These are phyloP conservation scores for Notarius lentiginosus DNA, from an alignment of 2,113 vertebrate genomes.

Conservation along the genomic window DNA sequence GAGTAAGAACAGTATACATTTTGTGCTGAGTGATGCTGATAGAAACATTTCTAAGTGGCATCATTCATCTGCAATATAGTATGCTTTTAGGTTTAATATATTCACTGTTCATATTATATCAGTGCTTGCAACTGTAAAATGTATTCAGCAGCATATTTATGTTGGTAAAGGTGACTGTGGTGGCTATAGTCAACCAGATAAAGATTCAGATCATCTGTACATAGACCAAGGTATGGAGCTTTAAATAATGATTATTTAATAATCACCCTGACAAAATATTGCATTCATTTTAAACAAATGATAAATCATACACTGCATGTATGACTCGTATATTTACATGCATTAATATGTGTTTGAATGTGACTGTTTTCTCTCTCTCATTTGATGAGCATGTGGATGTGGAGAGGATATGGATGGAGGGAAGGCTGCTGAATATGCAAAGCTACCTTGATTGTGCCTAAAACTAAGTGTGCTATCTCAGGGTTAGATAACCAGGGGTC, in stretches of 20 bases:
- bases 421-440: conserved; percentile 60
- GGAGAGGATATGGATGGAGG: conserved; percentile 9
- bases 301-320: neutral
- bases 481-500: conserved; percentile 48
- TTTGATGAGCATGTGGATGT: conserved; percentile 12
- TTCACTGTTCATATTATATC: neutral
- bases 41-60: neutral
- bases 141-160: neutral
- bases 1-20: no score
- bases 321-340: conserved; percentile 13
- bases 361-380: neutral
- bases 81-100: neutral
- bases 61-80: no score
- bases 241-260: neutral
- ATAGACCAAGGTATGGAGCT: neutral
- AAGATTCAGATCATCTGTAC: neutral
- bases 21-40: neutral
- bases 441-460: conserved; percentile 55
- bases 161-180: neutral
- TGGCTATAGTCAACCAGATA: neutral
- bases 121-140: neutral
- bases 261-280: neutral
- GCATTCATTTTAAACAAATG: neutral
- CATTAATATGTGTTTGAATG: neutral
- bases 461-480: conserved; percentile 54